phyloP scores from a whole-genome alignment of 2,797 vertebrate genomes.

The Cynopterus sphinx region DNA sequence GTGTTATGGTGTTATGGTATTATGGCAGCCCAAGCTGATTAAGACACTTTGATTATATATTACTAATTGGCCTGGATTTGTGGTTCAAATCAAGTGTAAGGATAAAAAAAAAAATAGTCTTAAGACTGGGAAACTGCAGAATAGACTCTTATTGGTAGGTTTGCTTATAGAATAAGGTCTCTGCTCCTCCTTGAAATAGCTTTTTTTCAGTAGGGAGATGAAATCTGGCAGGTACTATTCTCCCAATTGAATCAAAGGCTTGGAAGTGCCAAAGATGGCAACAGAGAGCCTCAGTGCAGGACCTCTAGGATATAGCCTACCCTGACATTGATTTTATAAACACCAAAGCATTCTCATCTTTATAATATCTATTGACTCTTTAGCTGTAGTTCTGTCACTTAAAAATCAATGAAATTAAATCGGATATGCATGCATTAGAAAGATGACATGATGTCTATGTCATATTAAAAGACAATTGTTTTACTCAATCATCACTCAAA shows the following conservation, averaged over 20 bases:
- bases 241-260: background rate
- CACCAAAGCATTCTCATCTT: background rate
- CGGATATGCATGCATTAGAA: background rate
- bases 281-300: background rate
- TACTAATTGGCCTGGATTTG: background rate
- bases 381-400: background rate
- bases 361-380: background rate
- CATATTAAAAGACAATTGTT: background rate
- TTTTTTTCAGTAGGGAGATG: background rate
- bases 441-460: no score
- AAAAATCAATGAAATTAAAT: background rate
- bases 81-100: background rate
- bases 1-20: background rate
- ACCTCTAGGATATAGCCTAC: background rate
- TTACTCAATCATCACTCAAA: background rate
- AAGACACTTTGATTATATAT: background rate
- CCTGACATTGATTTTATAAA: background rate
- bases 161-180: background rate
- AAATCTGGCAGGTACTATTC: background rate
- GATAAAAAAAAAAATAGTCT: background rate
- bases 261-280: background rate
- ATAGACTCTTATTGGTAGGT: background rate
- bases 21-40: background rate
- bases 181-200: background rate
- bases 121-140: background rate